Conservation (phyloP, 2,797 vertebrate genomes). For the Coracias cyanogaster region DNA sequence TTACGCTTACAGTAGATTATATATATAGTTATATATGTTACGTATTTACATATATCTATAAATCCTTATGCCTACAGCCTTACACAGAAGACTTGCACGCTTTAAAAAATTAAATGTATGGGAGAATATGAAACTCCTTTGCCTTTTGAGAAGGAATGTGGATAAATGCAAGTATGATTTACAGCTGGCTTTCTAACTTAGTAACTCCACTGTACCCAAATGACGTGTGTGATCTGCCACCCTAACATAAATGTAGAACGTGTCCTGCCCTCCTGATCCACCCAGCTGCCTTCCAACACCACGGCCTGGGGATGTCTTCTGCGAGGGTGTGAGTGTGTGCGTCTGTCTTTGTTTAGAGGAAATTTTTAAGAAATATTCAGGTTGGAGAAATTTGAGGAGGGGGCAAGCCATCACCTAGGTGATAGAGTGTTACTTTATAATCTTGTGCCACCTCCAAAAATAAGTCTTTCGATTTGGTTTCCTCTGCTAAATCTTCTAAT, state of each 20-base stretch:
- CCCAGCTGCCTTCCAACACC: not conserved
- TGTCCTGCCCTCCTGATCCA: accelerated
- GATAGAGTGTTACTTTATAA: not conserved
- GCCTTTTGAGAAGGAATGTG: not conserved
- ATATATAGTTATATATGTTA: too few relatives aligned
- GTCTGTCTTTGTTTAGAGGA: not conserved
- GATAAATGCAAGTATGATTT: not conserved
- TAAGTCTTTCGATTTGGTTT: not conserved
- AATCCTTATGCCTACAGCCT: too few relatives aligned
- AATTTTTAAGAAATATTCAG: not conserved
- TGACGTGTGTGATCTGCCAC: not conserved
- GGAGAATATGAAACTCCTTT: not conserved
- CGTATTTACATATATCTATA: too few relatives aligned
- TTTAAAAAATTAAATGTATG: not conserved
- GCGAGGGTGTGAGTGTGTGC: not conserved
- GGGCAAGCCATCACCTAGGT: not conserved
- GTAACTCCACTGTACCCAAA: not conserved
- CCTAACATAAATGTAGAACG: not conserved
- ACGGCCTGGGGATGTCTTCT: accelerated
- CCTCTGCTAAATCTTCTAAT: not conserved
- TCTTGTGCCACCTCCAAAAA: not conserved
- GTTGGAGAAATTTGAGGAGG: not conserved
- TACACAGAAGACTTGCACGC: accelerated
- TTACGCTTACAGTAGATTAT: not conserved
- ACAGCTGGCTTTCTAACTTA: not conserved